Conservation (phyloP, 2,113 vertebrate genomes). For the Corydoras sp. region DNA sequence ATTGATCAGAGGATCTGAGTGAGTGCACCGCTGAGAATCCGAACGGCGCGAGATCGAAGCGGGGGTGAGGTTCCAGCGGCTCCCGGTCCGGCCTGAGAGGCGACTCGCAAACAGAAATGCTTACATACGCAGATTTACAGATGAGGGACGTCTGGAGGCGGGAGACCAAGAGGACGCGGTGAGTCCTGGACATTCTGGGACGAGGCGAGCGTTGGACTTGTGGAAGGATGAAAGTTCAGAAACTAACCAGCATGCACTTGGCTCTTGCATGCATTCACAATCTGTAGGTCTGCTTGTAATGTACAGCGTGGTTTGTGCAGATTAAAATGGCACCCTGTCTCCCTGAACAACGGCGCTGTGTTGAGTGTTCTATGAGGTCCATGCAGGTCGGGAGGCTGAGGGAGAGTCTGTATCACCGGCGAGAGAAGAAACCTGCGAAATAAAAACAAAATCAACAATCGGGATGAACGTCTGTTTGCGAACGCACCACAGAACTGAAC, state of each 20-base stretch:
- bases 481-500: no score
- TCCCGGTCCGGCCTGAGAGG: slow-evolving; percentile 13
- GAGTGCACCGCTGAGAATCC: slow-evolving; percentile 32
- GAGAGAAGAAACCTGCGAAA: no score
- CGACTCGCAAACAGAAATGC: background rate
- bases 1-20: slow-evolving; percentile 37
- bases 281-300: background rate
- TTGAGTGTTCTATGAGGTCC: background rate
- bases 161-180: background rate
- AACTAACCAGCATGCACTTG: no score
- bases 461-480: no score
- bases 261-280: background rate
- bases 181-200: no score
- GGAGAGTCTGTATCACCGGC: no score
- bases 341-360: no score
- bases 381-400: background rate
- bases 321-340: no score
- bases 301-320: no score
- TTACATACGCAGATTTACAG: background rate
- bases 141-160: background rate
- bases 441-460: no score
- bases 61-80: background rate
- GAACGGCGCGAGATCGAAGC: background rate
- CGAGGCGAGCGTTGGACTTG: no score
- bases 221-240: no score